Evolutionary conservation across 2,888 invertebrate species (phyloP).

Genomic region (Apamea monoglypha): DNA sequence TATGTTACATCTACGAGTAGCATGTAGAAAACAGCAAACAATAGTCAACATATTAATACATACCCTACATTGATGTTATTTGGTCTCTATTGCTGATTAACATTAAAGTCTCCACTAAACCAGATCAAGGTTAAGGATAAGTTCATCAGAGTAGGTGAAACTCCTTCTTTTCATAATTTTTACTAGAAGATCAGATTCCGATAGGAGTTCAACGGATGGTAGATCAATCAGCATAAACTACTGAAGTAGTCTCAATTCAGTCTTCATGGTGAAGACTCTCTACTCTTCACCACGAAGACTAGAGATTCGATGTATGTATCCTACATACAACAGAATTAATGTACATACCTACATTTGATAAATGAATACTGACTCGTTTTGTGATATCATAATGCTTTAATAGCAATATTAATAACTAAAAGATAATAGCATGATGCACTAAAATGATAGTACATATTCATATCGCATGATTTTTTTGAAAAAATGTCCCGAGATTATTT

Average conservation of each 20-base stretch:
- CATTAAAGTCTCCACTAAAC: background rate
- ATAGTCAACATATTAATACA: background rate
- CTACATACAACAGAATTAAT: background rate
- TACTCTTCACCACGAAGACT: too few relatives aligned
- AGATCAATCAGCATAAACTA: background rate
- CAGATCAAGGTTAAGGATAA: slow-evolving; percentile 1
- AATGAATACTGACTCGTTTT: slow-evolving; percentile 1
- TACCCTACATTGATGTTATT: slow-evolving; percentile 1
- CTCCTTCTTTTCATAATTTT: too few relatives aligned
- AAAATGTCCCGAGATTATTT: background rate
- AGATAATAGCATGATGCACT: slow-evolving; percentile 26
- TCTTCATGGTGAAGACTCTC: background rate
- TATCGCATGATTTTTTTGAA: background rate
- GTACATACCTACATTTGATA: background rate
- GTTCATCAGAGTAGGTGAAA: background rate
- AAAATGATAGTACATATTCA: background rate
- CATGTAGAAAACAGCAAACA: slow-evolving; percentile 2
- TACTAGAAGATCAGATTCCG: background rate
- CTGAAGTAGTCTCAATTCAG: background rate
- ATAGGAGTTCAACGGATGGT: background rate
- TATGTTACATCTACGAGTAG: slow-evolving; percentile 1
- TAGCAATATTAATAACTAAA: slow-evolving; percentile 17
- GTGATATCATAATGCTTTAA: slow-evolving; percentile 30
- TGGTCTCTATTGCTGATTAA: background rate
- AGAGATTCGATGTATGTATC: background rate